Conservation (phyloP, 1,140 invertebrate genomes). For the Drosophila saltans region DNA sequence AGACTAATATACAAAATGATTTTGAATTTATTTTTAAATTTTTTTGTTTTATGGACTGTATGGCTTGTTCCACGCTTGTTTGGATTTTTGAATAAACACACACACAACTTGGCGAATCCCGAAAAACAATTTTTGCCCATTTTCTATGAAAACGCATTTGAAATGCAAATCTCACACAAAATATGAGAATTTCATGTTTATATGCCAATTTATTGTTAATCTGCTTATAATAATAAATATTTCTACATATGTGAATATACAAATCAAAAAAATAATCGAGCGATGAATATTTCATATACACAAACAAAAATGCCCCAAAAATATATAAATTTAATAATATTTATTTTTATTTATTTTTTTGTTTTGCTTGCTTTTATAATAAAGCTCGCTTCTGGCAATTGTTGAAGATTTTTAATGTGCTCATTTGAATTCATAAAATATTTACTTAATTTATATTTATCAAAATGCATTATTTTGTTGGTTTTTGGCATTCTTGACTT, state of each 20-base stretch:
- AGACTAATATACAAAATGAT: not conserved
- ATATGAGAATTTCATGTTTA: not conserved
- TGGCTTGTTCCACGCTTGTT: conserved; percentile 35
- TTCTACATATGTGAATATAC: not conserved
- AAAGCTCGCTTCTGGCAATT: conserved; percentile 3
- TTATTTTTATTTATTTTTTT: not conserved
- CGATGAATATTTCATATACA: conserved; percentile 1
- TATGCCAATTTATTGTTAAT: conserved; percentile 10
- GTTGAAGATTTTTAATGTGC: conserved; percentile 6
- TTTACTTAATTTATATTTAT: conserved; percentile 10
- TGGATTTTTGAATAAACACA: conserved; percentile 16
- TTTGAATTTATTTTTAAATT: conserved; percentile 16
- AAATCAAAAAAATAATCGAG: conserved; percentile 7
- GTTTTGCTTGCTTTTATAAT: not conserved
- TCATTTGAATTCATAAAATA: conserved; percentile 14
- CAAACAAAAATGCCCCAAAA: not conserved
- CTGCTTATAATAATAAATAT: conserved; percentile 28
- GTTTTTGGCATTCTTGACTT: not conserved
- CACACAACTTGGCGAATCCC: conserved; percentile 14
- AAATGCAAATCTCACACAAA: not conserved
- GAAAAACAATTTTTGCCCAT: conserved; percentile 9
- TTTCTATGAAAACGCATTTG: conserved; percentile 10
- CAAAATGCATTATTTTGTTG: conserved; percentile 4
- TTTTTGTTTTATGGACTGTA: conserved; percentile 2
- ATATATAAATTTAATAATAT: conserved; percentile 1